Base-by-base conservation (phyloP, 2,113 vertebrate genomes). In the Lepus americanus region DNA sequence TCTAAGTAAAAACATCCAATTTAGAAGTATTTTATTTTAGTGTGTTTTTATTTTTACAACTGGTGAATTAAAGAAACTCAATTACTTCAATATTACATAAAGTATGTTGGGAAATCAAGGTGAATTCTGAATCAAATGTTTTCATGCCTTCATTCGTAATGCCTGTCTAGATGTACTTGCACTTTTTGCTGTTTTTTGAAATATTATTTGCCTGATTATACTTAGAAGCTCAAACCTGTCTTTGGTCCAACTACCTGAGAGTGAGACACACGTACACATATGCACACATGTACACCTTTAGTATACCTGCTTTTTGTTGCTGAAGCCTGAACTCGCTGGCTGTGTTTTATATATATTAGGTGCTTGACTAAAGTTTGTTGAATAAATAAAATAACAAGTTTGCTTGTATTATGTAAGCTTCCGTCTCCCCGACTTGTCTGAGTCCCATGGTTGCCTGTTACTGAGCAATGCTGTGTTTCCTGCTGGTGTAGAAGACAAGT, bases 21-120 rank as follows among this genome's bases (percentile, higher is more conserved):
- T 55, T 44, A 92, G 63, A 93, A 17, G 22, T 23, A 33, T 44
- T 74, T 44, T 49, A 70, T 33, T 76, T 76, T 16, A 81, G 74
- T 53, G 87, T 90, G 44, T 59, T 88, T 90, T 70, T 8, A 85
- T 64, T 88, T 89, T 80, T 77, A 39, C 7, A 87, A 95, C 33
- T 82, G 51, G n/a, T 29, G 29, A 87, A 78, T 64, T 87, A 23
- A 31, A 67, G 77, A 90, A 44, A 16, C 53, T n/a, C 73, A 84
- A 90, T 90, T 69, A 55, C 44, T 72, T 94, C 10, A 59, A 66
- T 53, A 53, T 31, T 33, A 8, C 36, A 63, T 66, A 33, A 84
- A 74, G 22, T 39, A 53, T 23, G 22, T 39, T 59, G 51, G 22
- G 49, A 72, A 74, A 93, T 79, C 51, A 61, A 67, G 83, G 51